phyloP scores from a whole-genome alignment of 2,113 vertebrate genomes.

The Microcebus murinus region DNA sequence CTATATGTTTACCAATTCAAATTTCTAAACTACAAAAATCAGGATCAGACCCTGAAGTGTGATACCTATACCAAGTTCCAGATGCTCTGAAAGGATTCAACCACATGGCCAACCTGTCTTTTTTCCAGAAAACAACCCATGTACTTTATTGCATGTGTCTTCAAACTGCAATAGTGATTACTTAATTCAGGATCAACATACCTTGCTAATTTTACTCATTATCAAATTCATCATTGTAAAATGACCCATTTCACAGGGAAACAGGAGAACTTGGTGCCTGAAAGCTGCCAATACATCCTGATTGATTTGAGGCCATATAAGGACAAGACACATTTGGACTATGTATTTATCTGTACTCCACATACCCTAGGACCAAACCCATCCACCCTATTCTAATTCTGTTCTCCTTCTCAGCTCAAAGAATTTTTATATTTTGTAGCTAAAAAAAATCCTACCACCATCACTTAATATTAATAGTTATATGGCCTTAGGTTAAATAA shows the following conservation, averaged over 20 bases:
- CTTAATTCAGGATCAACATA: not conserved
- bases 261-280: not conserved
- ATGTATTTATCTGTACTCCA: not conserved
- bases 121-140: not conserved
- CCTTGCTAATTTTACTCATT: not conserved
- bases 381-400: not conserved
- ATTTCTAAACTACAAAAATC: conserved; percentile 9
- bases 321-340: not conserved
- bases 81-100: not conserved
- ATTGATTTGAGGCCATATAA: not conserved
- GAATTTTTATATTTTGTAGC: not conserved
- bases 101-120: not conserved
- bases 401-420: conserved; percentile 6
- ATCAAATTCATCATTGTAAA: not conserved
- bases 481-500: not conserved
- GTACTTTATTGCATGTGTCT: not conserved
- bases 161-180: not conserved
- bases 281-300: not conserved
- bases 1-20: not conserved
- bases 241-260: not conserved
- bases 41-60: not conserved
- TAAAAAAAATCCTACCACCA: not conserved
- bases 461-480: not conserved
- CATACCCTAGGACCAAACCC: not conserved
- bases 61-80: not conserved